Conservation (phyloP, 1,140 invertebrate species). For the Lethocerus indicus region DNA sequence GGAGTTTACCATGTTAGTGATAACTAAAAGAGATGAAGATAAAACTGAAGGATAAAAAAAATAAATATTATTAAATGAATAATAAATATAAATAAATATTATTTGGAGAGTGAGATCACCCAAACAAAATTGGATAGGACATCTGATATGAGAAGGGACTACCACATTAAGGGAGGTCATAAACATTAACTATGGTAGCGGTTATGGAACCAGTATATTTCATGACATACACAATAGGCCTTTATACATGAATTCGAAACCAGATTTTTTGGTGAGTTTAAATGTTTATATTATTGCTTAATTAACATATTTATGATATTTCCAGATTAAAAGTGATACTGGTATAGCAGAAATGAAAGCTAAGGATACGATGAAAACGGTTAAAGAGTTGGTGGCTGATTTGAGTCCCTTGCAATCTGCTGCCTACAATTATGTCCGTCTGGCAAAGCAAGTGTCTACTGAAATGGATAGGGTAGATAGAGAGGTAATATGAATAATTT, state of each 20-base stretch:
- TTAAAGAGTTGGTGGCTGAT: constrained; percentile 42
- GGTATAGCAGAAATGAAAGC: constrained; percentile 53
- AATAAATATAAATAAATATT: too few relatives aligned
- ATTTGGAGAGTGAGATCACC: too few relatives aligned
- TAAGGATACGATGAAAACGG: constrained; percentile 46
- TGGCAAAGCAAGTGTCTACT: constrained; percentile 35
- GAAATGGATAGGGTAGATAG: constrained; percentile 33
- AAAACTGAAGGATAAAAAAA: too few relatives aligned
- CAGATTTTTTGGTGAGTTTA: background rate
- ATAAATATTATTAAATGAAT: too few relatives aligned
- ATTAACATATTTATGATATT: constrained; percentile 7
- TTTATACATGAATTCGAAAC: background rate
- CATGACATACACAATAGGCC: background rate
- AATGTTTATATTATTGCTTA: background rate
- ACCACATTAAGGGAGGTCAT: background rate
- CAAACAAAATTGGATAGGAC: too few relatives aligned
- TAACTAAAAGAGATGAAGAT: too few relatives aligned
- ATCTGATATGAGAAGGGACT: background rate
- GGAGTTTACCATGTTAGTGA: too few relatives aligned
- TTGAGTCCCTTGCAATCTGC: constrained; percentile 55
- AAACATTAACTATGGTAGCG: background rate
- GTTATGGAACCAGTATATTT: background rate
- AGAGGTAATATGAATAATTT: constrained; percentile 19
- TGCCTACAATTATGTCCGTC: constrained; percentile 53
- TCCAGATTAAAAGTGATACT: constrained; percentile 48